These are phyloP conservation scores for Drosophila cracens DNA, from an alignment of 2,888 invertebrate genomes.

Conservation along the genomic window DNA sequence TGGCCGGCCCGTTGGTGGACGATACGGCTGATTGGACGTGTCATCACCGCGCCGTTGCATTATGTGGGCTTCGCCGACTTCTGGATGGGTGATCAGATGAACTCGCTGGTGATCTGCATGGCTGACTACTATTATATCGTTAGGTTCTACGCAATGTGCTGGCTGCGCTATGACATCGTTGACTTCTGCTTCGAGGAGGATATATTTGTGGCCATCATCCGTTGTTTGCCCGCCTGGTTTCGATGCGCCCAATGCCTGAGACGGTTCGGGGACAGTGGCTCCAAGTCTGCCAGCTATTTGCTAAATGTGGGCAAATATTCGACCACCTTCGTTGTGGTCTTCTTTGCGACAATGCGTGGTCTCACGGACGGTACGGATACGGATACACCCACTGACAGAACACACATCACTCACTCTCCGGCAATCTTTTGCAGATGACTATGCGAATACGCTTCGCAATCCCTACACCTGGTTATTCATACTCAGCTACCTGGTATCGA, in stretches of 20 bases:
- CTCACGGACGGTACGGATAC: conserved; percentile 76
- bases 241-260: conserved; percentile 98
- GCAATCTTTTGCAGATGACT: conserved; percentile 85
- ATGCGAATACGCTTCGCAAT: conserved; percentile 88
- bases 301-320: conserved; percentile 98
- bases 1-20: conserved; percentile 96
- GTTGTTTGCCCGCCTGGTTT: conserved; percentile 97
- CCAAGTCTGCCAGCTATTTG: conserved; percentile 95
- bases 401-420: conserved; percentile 38
- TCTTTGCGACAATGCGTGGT: conserved; percentile 89
- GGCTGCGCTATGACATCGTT: conserved; percentile 33
- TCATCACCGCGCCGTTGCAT: conserved; percentile 94
- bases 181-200: conserved; percentile 87
- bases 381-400: neutral
- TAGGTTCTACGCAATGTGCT: conserved; percentile 90
- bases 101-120: conserved; percentile 94
- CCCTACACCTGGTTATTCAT: conserved; percentile 96
- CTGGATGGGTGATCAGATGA: conserved; percentile 98
- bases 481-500: conserved; percentile 91
- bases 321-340: conserved; percentile 96
- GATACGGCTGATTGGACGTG: conserved; percentile 87
- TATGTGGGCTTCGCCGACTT: conserved; percentile 98
- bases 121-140: conserved; percentile 96
- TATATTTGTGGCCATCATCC: conserved; percentile 92
- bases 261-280: conserved; percentile 94